Percentiles rank a stretch among this genome's conserved stretches.
phyloP scores from a whole-genome alignment of 2,888 invertebrate species.

The Epinotia ramella region DNA sequence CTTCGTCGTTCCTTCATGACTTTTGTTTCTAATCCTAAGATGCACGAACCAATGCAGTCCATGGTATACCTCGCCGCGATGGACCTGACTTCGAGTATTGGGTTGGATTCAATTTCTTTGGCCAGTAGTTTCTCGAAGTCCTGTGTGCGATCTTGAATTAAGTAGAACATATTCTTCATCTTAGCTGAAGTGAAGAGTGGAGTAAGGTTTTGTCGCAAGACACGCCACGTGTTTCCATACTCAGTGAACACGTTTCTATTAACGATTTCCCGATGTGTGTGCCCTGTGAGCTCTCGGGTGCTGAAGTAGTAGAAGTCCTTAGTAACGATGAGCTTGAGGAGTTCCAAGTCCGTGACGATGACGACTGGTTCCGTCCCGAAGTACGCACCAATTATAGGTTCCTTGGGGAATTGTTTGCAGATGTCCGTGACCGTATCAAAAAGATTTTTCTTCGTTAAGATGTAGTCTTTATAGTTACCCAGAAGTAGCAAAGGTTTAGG shows the following conservation, averaged over 20 bases:
- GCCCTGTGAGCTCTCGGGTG: slow-evolving; percentile 62
- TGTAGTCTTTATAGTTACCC: slow-evolving; percentile 64
- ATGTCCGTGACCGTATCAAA: slow-evolving; percentile 56
- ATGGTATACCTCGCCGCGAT: slow-evolving; percentile 65
- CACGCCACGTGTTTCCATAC: slow-evolving; percentile 69
- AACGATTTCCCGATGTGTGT: slow-evolving; percentile 58
- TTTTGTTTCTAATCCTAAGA: slow-evolving; percentile 66
- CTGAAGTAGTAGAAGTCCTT: slow-evolving; percentile 72
- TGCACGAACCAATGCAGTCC: slow-evolving; percentile 66
- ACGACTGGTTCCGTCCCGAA: slow-evolving; percentile 69
- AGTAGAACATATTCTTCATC: slow-evolving; percentile 72
- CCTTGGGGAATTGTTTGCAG: slow-evolving; percentile 60
- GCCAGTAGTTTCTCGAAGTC: slow-evolving; percentile 61
- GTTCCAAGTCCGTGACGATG: slow-evolving; percentile 65
- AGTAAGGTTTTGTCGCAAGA: slow-evolving; percentile 67
- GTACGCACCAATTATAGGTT: slow-evolving; percentile 66
- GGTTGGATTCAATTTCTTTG: slow-evolving; percentile 49
- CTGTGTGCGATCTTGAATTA: slow-evolving; percentile 60
- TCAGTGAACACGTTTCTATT: slow-evolving; percentile 62
- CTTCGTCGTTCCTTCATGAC: slow-evolving; percentile 53
- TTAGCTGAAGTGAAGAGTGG: slow-evolving; percentile 70
- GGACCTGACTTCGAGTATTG: slow-evolving; percentile 54
- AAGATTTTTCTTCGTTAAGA: slow-evolving; percentile 57
- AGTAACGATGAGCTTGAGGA: slow-evolving; percentile 63
- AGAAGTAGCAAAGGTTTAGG: slow-evolving; percentile 59